A percentile compares a stretch with the other conserved stretches of the same genome.
phyloP scores from a whole-genome alignment of 2,888 invertebrate species.

The Neoaliturus tenellus region DNA sequence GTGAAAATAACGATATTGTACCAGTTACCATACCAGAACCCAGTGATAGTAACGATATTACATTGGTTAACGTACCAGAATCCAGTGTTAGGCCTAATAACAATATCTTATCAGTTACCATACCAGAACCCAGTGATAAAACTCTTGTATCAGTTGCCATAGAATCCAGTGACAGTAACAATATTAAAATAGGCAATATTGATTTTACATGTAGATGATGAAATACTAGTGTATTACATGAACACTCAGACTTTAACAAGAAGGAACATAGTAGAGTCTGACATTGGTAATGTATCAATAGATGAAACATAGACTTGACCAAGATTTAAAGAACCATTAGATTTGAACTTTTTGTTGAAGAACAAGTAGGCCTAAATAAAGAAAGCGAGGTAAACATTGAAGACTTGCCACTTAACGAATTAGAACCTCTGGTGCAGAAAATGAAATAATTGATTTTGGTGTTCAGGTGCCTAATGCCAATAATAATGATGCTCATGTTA shows the following conservation, averaged over 20 bases:
- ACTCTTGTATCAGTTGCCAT: too few relatives aligned
- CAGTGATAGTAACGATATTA: slow-evolving; percentile 3
- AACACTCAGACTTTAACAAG: slow-evolving; percentile 35
- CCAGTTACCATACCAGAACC: not conserved
- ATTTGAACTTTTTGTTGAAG: slow-evolving; percentile 33
- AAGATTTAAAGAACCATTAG: slow-evolving; percentile 29
- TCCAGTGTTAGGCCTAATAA: slow-evolving; percentile 12
- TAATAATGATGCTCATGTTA: slow-evolving; percentile 21
- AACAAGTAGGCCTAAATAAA: slow-evolving; percentile 28
- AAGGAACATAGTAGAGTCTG: slow-evolving; percentile 24
- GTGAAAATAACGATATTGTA: not conserved
- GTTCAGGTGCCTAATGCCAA: slow-evolving; percentile 26
- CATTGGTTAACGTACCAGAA: slow-evolving; percentile 1
- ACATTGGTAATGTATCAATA: slow-evolving; percentile 29
- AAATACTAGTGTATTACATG: slow-evolving; percentile 32
- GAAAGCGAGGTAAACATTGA: slow-evolving; percentile 35
- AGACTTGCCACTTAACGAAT: slow-evolving; percentile 23
- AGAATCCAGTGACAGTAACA: not conserved
- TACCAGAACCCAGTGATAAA: not conserved
- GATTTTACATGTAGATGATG: slow-evolving; percentile 28
- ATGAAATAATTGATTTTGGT: slow-evolving; percentile 29
- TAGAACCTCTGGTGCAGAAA: slow-evolving; percentile 24
- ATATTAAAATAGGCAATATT: slow-evolving; percentile 29
- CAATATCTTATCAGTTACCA: not conserved
- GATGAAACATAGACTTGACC: slow-evolving; percentile 32